A percentile compares a stretch with the other conserved stretches of the same genome.
phyloP scores from a whole-genome alignment of 2,888 invertebrate genomes.

The Lithodes maja region DNA sequence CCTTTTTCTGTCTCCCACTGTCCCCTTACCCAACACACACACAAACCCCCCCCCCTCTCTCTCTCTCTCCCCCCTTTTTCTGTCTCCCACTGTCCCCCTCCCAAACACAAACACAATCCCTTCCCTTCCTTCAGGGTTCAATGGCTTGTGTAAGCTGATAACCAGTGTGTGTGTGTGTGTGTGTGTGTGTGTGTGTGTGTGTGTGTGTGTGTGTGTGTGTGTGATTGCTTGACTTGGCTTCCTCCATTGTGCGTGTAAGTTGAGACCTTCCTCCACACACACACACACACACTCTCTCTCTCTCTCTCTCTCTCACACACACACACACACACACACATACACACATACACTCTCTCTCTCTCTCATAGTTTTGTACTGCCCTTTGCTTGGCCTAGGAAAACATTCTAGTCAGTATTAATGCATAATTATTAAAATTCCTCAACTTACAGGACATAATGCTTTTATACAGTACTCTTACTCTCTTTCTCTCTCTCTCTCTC shows the following conservation, averaged over 20 bases:
- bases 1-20: no score
- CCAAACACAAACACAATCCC: no score
- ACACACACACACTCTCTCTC: not conserved
- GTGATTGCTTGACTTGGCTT: not conserved
- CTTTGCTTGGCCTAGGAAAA: no score
- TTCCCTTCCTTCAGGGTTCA: not conserved
- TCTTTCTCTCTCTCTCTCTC: not conserved
- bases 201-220: slow-evolving; percentile 23
- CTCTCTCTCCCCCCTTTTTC: no score
- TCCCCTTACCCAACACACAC: no score
- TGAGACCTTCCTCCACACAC: not conserved
- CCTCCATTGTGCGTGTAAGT: not conserved
- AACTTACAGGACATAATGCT: no score
- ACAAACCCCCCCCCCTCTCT: no score
- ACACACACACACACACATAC: not conserved
- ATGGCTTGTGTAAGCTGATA: no score
- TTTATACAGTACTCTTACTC: no score
- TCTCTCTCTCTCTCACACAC: not conserved
- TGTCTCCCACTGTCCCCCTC: no score
- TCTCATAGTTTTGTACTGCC: not conserved
- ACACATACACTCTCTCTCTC: not conserved
- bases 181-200: slow-evolving; percentile 23
- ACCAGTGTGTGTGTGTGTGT: slow-evolving; percentile 13
- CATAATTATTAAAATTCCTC: no score
- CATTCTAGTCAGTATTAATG: no score